Evolutionary conservation across 1,140 invertebrate genomes (phyloP).

Genomic region (Himalopsyche phryganea): DNA sequence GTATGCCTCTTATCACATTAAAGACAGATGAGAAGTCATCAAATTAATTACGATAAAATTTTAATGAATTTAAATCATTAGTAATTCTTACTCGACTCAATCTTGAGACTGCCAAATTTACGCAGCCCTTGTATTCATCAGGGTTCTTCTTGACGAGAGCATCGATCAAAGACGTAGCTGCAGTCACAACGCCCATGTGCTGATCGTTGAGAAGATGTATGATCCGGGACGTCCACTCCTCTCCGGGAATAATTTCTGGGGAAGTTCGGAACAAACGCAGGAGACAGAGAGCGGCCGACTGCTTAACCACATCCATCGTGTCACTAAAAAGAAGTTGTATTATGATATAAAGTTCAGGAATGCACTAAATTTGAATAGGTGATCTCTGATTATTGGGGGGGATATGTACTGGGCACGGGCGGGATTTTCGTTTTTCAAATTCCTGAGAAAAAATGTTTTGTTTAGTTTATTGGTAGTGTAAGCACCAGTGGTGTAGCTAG

Average conservation of each 20-base stretch:
- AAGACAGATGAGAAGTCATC: too few relatives aligned
- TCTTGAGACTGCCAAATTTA: conserved; percentile 94
- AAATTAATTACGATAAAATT: too few relatives aligned
- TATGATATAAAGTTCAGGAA: too few relatives aligned
- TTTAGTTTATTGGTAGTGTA: too few relatives aligned
- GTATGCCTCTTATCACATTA: too few relatives aligned
- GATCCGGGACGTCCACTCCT: conserved; percentile 98
- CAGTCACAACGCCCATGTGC: conserved; percentile 98
- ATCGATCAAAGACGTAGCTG: conserved; percentile 96
- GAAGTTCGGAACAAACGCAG: conserved; percentile 89
- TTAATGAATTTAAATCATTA: too few relatives aligned
- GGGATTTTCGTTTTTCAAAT: too few relatives aligned
- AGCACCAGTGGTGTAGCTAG: too few relatives aligned
- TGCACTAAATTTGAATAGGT: too few relatives aligned
- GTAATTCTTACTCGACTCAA: conserved; percentile 74
- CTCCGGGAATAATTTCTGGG: conserved; percentile 91
- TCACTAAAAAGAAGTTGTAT: conserved; percentile 63
- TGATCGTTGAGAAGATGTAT: conserved; percentile 99
- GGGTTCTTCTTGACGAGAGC: conserved; percentile 97
- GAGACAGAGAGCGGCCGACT: conserved; percentile 96
- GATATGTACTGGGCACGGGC: too few relatives aligned
- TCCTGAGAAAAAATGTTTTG: too few relatives aligned
- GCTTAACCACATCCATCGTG: conserved; percentile 99
- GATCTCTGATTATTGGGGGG: too few relatives aligned
- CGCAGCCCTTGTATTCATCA: conserved; percentile 99